phyloP scores from a whole-genome alignment of 2,797 vertebrate species.

The Gymnothorax reevesii region DNA sequence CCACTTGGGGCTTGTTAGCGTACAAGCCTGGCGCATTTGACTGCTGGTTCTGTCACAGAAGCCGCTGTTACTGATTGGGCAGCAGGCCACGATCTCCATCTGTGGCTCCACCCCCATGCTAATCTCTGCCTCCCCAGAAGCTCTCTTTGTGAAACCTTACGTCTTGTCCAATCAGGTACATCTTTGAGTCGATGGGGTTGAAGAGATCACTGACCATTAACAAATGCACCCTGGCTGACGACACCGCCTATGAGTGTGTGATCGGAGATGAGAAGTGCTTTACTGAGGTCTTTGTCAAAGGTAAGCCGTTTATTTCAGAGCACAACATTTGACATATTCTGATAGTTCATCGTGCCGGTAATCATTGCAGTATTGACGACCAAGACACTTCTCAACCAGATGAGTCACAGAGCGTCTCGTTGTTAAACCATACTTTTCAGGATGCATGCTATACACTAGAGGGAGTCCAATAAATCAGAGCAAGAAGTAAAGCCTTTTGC shows the following conservation, averaged over 20 bases:
- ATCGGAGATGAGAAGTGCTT: conserved; percentile 83
- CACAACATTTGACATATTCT: not conserved
- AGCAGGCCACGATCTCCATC: not conserved
- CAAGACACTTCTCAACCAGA: too few relatives aligned
- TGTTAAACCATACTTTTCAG: too few relatives aligned
- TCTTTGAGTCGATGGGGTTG: conserved; percentile 86
- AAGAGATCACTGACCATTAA: conserved; percentile 87
- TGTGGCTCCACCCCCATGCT: not conserved
- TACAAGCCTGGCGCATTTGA: not conserved
- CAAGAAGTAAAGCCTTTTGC: too few relatives aligned
- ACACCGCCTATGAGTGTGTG: conserved; percentile 85
- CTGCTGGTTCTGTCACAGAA: not conserved
- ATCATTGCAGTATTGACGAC: not conserved
- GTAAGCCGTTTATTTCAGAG: conserved; percentile 55
- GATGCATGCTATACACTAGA: too few relatives aligned
- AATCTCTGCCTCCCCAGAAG: conserved; percentile 17
- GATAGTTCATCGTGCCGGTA: not conserved
- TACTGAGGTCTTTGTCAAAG: conserved; percentile 88
- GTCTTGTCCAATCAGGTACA: conserved; percentile 68
- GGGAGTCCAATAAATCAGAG: too few relatives aligned
- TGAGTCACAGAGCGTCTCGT: too few relatives aligned
- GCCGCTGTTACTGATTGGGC: not conserved
- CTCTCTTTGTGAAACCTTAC: not conserved
- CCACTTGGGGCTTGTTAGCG: not conserved
- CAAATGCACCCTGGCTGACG: conserved; percentile 86